These are phyloP conservation scores for Anodontia alba DNA, from an alignment of 2,888 invertebrate species.

Conservation along the genomic window DNA sequence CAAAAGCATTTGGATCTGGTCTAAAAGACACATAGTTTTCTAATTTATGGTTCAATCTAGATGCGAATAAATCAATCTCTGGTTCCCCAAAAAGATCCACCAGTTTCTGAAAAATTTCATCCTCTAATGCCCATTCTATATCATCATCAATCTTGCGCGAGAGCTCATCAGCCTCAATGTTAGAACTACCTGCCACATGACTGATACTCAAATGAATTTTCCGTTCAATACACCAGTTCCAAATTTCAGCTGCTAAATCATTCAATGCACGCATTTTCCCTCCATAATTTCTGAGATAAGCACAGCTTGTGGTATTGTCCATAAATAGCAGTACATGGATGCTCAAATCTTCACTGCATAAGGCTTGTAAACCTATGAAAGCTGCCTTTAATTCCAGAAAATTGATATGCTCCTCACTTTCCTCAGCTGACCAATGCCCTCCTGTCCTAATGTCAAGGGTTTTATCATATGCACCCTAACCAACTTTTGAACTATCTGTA, in stretches of 20 bases:
- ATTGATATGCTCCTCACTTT: neutral
- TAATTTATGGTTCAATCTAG: neutral
- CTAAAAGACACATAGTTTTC: neutral
- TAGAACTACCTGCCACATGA: neutral
- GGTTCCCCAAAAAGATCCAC: neutral
- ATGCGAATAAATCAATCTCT: neutral
- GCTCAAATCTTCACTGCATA: neutral
- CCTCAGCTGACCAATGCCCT: neutral
- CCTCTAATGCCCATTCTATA: too few species aligned
- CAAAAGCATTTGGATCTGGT: neutral
- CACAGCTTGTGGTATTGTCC: slow-evolving; percentile 31
- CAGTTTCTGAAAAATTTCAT: neutral
- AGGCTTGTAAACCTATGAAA: neutral
- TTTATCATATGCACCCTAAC: neutral
- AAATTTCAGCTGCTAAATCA: neutral
- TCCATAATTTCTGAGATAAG: neutral
- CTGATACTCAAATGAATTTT: neutral
- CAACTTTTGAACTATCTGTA: neutral
- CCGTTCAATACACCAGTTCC: neutral
- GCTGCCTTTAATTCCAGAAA: neutral
- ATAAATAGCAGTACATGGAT: neutral
- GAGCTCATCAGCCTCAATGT: neutral
- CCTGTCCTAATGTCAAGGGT: neutral
- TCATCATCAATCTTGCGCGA: neutral
- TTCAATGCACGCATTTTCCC: neutral